phyloP scores from a whole-genome alignment of 2,888 invertebrate genomes.

The Lasioglossum figueresi region DNA sequence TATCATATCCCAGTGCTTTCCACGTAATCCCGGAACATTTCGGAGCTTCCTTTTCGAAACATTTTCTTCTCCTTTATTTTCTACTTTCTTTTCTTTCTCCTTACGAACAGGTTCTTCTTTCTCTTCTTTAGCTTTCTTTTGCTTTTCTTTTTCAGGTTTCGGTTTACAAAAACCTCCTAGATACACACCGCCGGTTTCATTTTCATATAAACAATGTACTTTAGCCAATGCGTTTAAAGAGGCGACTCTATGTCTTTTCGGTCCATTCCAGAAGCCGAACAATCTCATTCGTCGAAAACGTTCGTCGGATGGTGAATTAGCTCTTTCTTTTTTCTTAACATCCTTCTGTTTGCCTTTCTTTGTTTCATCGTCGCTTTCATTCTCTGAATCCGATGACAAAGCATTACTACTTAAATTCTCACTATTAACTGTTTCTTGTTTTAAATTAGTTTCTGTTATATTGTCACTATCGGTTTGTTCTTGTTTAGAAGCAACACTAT shows the following conservation, averaged over 20 bases:
- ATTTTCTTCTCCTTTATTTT: conserved; percentile 71
- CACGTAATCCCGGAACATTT: conserved; percentile 90
- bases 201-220: conserved; percentile 95
- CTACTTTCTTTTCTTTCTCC: conserved; percentile 71
- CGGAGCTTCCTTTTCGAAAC: conserved; percentile 87
- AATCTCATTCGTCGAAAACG: conserved; percentile 86
- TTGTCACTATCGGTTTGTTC: conserved; percentile 69
- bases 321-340: conserved; percentile 69
- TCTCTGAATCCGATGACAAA: conserved; percentile 58
- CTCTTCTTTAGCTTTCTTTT: conserved; percentile 70
- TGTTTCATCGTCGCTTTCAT: conserved; percentile 59
- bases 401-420: conserved; percentile 53
- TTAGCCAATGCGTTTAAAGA: conserved; percentile 95
- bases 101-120: conserved; percentile 66
- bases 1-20: conserved; percentile 94
- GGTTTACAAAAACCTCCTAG: conserved; percentile 86
- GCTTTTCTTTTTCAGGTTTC: conserved; percentile 83
- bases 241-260: conserved; percentile 93
- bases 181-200: conserved; percentile 91
- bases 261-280: conserved; percentile 90
- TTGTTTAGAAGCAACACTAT: conserved; percentile 63
- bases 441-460: conserved; percentile 70
- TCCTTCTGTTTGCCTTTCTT: conserved; percentile 55
- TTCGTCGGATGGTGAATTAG: conserved; percentile 77
- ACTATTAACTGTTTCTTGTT: conserved; percentile 68